Conservation (phyloP, 1,140 invertebrate species). For the Artemia franciscana region DNA sequence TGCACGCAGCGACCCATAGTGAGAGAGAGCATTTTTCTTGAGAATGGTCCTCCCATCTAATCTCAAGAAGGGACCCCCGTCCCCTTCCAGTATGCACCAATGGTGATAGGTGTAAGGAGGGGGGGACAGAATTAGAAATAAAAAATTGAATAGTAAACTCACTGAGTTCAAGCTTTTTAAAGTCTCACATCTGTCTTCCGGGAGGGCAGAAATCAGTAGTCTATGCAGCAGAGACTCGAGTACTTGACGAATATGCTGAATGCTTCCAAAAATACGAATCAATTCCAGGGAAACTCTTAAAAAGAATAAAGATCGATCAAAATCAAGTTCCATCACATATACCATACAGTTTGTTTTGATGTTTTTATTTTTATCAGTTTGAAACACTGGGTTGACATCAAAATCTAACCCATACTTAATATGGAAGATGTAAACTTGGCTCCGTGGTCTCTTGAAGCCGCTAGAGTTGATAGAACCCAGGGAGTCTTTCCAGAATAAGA, state of each 20-base stretch:
- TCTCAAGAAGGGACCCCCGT: too few species aligned
- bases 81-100: background rate
- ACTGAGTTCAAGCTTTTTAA: background rate
- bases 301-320: background rate
- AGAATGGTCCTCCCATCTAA: too few species aligned
- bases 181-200: background rate
- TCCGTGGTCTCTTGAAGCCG: background rate
- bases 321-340: background rate
- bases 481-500: background rate
- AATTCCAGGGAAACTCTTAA: background rate
- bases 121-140: background rate
- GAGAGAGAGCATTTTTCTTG: too few species aligned
- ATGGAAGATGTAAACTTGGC: background rate
- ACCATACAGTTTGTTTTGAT: background rate
- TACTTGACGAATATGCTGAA: background rate
- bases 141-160: background rate
- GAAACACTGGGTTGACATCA: background rate
- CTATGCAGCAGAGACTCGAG: background rate
- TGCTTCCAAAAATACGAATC: background rate
- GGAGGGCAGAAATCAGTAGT: background rate
- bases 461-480: background rate
- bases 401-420: background rate
- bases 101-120: background rate
- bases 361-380: background rate
- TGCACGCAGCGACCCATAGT: too few species aligned